Base-by-base conservation (phyloP, 2,113 vertebrate species). In the Garra rufa region DNA sequence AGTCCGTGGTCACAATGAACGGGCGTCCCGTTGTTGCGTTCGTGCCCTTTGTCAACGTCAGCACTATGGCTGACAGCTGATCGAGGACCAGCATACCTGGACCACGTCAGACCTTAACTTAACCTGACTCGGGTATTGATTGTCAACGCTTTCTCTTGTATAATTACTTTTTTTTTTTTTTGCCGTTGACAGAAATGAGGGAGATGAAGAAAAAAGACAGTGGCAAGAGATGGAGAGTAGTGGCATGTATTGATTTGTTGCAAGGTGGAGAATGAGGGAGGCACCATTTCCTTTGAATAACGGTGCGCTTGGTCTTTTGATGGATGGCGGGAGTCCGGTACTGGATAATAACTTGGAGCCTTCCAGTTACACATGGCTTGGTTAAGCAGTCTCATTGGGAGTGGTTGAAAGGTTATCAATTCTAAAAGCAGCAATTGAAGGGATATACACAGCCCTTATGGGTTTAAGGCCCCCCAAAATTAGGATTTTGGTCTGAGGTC, bases 141-240 rank as follows among this genome's bases (percentile, higher is more conserved):
- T 95, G 94, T 94, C 95, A 96, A 97, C 95, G 95, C 63, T 98
- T 95, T 93, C 95, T 94, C 91, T 93, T 95, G 93, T 96, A 96
- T 98, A 99, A 98, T 99, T 97, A 98, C 95, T 96, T 96, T 94
- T 94, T 95, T 65, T 93, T 92, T 93, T 4, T 17, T 96, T 96
- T 21, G 69, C 0, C 92, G 41, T 79, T 55, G 71, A 90, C 88
- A 75, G 87, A 83, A 85, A 26, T 83, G 87, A 88, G 86, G 88
- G 82, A 75, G 90, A 67, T 90, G 92, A 90, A 79, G 76, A 82
- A 79, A 85, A 86, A 86, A 81, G 83, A 90, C 90, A 86, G 91
- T 89, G 89, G 55, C 10, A 75, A 90, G 86, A 74, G 85, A 82
- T 83, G 21, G 84, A 89, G 87, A 87, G 93, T 92, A 93, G 94